Base-by-base conservation (phyloP, 2,888 invertebrate species). In the Germaria angustata region DNA sequence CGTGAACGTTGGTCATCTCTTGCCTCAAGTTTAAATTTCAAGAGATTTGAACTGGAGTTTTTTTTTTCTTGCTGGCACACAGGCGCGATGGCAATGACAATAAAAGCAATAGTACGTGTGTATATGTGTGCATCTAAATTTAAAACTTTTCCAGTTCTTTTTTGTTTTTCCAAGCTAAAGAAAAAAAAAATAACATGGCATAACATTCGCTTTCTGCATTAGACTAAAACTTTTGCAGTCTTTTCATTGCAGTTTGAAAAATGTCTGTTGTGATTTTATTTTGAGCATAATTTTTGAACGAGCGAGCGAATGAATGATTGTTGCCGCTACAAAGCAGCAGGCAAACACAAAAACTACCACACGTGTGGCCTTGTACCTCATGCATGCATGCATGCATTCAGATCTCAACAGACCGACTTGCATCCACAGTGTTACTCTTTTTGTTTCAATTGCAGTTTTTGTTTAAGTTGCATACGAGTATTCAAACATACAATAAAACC, bases 81-180 rank as follows among this genome's bases (percentile, higher is more conserved):
- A 82, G 79, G 82, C 82, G 82, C 82, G 79, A 79, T 82, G 82
- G 82, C 82, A 82, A 82, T 82, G 82, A 82, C 79, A 82, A 82
- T 82, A 82, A 79, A 82, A 82, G 46, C 69, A n/a, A n/a, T 78
- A 63, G 32, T 72, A 41, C 41, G 28, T 15, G 15, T 39, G 13
- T 59, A 3, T 61, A 24, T 49, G 15, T 71, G n/a, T 55, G 36
- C 49, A 41, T 55, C 20, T 63, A 72, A 71, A 55, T 78, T 69
- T 24, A 15, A 61, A 61, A 39, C n/a, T 51, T 72, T 79, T 66
- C 4, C 20, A n/a, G 36, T 55, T 55, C 55, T 63, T 55, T 69
- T 63, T 13, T 3, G 53, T 63, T 55, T 69, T 63, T 13, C 2
- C n/a, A 7, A 32, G n/a, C 6, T 9, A 51, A 15, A 46, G n/a